Base-by-base conservation (phyloP, 2,797 vertebrate genomes). In the Halcyon chelicuti region DNA sequence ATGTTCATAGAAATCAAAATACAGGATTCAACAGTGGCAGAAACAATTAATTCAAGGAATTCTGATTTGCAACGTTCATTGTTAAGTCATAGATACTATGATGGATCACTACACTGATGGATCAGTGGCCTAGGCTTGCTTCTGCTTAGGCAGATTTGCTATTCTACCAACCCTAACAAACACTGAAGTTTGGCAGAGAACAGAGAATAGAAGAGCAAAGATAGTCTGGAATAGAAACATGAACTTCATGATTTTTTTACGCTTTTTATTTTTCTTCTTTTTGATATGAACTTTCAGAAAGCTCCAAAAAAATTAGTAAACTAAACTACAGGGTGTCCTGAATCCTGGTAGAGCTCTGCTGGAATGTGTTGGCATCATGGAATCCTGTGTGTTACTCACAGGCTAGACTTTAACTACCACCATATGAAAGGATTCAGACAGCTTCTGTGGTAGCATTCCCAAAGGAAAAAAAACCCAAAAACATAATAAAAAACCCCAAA, bases 21-120 rank as follows among this genome's bases (percentile, higher is more conserved):
- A 86, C 31, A 66, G 18, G 12, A 60, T 83, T 42, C n/a, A 75
- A 26, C 6, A 65, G 44, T 42, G 49, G 52, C 54, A 84, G 62
- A 61, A 62, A 72, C 35, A 60, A 22, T 46, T 46, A 29, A 39
- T 71, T 52, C 51, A 58, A 77, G 20, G 63, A 71, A 61, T 46
- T 66, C 72, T 85, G 11, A 49, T 47, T 26, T 75, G 23, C 15
- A 86, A 74, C 72, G 61, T 74, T 80, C 28, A 88, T 90, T 77
- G 37, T 5, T 54, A 78, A 68, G 54, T 77, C 6, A 10, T 5
- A 74, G 44, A 67, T 55, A 28, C 7, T 76, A 40, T 61, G 31
- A 72, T 40, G 22, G 42, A 73, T 18, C 23, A 62, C 26, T 76
- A 40, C 28, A 61, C 5, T 72, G 37, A 72, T 40, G 22, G 42